phyloP scores from a whole-genome alignment of 2,113 vertebrate species.

The Oreochromis tanganicae region DNA sequence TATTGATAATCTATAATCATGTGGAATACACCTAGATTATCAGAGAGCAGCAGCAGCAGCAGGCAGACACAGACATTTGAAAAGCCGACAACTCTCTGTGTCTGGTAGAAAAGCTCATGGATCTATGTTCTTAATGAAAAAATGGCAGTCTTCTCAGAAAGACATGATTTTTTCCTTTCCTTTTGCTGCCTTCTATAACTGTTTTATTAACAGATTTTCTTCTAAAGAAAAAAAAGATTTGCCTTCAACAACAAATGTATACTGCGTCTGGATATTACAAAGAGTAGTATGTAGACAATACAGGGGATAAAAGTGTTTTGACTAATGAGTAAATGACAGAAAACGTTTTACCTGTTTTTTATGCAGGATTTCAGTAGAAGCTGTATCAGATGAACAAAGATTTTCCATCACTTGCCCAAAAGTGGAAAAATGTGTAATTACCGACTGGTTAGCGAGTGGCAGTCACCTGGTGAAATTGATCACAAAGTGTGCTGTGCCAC shows the following conservation, averaged over 20 bases:
- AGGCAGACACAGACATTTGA: constrained; percentile 70
- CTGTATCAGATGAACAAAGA: background rate
- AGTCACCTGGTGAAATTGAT: background rate
- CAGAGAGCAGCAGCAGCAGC: constrained; percentile 75
- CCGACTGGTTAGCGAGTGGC: background rate
- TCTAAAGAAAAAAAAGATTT: background rate
- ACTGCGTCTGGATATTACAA: background rate
- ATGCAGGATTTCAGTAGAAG: background rate
- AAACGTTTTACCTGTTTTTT: background rate
- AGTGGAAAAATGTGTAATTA: background rate
- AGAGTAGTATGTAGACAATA: background rate
- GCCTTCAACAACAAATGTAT: background rate
- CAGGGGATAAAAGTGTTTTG: background rate
- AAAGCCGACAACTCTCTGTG: constrained; percentile 42
- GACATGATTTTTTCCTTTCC: background rate
- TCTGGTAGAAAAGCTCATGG: constrained; percentile 10
- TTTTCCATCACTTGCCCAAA: background rate
- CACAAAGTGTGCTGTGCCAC: background rate
- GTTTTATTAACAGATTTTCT: background rate
- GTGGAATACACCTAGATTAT: constrained; percentile 77
- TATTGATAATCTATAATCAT: constrained; percentile 91
- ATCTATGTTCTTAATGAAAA: constrained; percentile 3
- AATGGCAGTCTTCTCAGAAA: background rate
- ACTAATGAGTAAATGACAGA: background rate
- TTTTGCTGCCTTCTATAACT: background rate